Evolutionary conservation across 2,797 vertebrate species (phyloP).

Genomic region (Staurois parvus): DNA sequence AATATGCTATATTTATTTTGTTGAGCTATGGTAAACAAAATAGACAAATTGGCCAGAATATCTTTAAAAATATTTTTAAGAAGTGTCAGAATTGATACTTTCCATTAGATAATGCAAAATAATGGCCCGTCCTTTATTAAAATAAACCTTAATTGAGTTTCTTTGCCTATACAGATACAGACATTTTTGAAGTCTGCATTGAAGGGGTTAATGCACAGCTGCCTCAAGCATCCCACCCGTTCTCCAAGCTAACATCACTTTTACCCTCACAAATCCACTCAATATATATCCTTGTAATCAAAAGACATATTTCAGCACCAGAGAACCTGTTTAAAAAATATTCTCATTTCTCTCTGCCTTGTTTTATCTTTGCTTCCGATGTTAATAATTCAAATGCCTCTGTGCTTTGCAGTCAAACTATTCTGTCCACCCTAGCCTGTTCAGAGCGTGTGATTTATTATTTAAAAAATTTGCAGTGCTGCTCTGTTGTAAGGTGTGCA

Average conservation of each 20-base stretch:
- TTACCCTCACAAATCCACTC: conserved; percentile 72
- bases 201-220: conserved; percentile 5
- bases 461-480: conserved; percentile 89
- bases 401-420: conserved; percentile 87
- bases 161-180: neutral
- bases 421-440: conserved; percentile 86
- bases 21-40: too few relatives aligned
- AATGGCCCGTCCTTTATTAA: neutral
- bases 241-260: conserved; percentile 67
- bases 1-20: too few relatives aligned
- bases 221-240: conserved; percentile 48
- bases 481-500: conserved; percentile 84
- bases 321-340: conserved; percentile 81
- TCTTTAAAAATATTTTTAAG: too few relatives aligned
- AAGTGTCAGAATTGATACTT: too few relatives aligned
- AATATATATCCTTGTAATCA: conserved; percentile 75
- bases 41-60: too few relatives aligned
- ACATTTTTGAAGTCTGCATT: neutral
- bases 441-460: conserved; percentile 91
- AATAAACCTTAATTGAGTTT: neutral
- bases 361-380: conserved; percentile 85
- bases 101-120: neutral
- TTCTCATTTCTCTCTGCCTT: conserved; percentile 80
- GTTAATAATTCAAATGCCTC: conserved; percentile 89
- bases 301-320: conserved; percentile 78